Evolutionary conservation across 2,797 vertebrate species (phyloP).

Genomic region (Cirrhinus mrigala): DNA sequence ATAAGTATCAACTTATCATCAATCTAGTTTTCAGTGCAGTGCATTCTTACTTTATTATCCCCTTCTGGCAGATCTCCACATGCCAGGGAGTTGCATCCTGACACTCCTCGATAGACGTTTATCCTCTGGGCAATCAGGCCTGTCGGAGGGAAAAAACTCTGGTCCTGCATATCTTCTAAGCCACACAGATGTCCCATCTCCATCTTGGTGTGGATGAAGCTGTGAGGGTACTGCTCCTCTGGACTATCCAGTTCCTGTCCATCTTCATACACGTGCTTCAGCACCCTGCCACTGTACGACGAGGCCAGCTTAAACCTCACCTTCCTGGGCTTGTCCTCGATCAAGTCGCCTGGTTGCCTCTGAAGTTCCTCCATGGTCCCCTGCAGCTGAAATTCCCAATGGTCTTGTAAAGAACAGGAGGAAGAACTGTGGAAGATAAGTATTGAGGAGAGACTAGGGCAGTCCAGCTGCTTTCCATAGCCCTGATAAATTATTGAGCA

Average conservation of each 20-base stretch:
- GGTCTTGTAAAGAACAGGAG: slow-evolving; percentile 17
- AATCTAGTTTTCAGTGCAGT: background rate
- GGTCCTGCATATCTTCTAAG: slow-evolving; percentile 70
- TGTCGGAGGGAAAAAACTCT: slow-evolving; percentile 72
- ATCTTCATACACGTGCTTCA: slow-evolving; percentile 95
- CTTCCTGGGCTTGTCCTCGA: slow-evolving; percentile 87
- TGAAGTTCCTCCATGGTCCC: slow-evolving; percentile 86
- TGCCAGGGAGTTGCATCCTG: slow-evolving; percentile 73
- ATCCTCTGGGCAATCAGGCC: slow-evolving; percentile 90
- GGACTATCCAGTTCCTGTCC: slow-evolving; percentile 93
- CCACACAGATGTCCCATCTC: slow-evolving; percentile 79
- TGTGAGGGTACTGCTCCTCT: slow-evolving; percentile 88
- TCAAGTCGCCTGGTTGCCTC: slow-evolving; percentile 76
- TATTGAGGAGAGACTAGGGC: slow-evolving; percentile 52
- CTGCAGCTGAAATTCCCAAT: slow-evolving; percentile 8
- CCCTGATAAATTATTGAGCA: slow-evolving; percentile 88
- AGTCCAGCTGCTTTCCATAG: slow-evolving; percentile 61
- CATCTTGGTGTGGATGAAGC: slow-evolving; percentile 84
- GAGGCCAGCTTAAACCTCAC: slow-evolving; percentile 96
- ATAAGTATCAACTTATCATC: background rate
- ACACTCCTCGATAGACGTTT: slow-evolving; percentile 87
- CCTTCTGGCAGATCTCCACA: slow-evolving; percentile 68
- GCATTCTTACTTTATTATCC: slow-evolving; percentile 80
- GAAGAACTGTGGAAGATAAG: slow-evolving; percentile 37
- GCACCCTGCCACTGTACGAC: slow-evolving; percentile 90